A percentile compares a stretch with the other conserved stretches of the same genome.
Conservation (phyloP, 2,888 invertebrate genomes). For the Apotomis capreana region DNA sequence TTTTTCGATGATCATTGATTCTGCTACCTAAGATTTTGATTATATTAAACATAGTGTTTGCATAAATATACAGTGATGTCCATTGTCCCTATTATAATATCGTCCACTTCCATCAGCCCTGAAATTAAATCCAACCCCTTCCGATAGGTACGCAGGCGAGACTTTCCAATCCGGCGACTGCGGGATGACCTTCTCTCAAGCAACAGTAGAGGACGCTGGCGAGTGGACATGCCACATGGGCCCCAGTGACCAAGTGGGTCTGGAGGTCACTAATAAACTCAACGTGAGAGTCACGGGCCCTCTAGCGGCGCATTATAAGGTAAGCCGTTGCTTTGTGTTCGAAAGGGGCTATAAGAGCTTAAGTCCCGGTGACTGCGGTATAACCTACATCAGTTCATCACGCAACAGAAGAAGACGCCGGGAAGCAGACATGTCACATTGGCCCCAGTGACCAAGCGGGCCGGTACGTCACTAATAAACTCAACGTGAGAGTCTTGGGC, state of each 20-base stretch:
- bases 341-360: no score
- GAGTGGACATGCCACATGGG: conserved; percentile 81
- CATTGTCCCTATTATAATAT: no score
- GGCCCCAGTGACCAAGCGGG: conserved; percentile 64
- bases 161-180: conserved; percentile 74
- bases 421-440: conserved; percentile 79
- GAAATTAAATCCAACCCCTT: no score
- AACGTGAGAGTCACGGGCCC: conserved; percentile 74
- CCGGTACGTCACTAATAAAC: conserved; percentile 63
- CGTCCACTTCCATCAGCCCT: no score
- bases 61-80: no score
- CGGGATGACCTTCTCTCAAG: conserved; percentile 69
- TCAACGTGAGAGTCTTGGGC: conserved; percentile 73
- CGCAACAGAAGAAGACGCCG: conserved; percentile 61
- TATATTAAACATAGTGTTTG: no score
- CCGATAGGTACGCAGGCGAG: conserved; percentile 70
- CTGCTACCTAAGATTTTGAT: no score
- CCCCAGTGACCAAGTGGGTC: conserved; percentile 57
- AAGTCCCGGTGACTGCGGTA: conserved; percentile 70
- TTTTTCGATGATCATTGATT: no score
- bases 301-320: conserved; percentile 62
- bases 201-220: conserved; percentile 63
- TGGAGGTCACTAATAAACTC: conserved; percentile 66
- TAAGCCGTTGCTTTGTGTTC: no score
- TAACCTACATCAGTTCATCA: conserved; percentile 61